Evolutionary conservation across 2,113 vertebrate species (phyloP), one percentile per base, ranked within the genome.

Genomic region (rat (Rattus norvegicus)): DNA sequence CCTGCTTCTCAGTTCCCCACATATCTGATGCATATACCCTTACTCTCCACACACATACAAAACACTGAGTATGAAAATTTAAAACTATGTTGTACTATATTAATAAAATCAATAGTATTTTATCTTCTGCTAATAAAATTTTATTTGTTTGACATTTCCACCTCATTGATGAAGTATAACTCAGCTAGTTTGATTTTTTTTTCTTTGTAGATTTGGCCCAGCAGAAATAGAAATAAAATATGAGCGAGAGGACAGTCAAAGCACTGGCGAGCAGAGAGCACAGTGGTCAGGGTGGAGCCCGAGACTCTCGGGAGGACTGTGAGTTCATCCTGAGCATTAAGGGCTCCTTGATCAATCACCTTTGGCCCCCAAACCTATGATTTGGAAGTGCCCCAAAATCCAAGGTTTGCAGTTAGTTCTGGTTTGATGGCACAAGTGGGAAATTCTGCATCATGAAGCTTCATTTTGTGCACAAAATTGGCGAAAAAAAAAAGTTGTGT

Each of bases 161-260:
- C 56, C 11, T 7, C 13, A 61, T 13, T 43, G n/a, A 43, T 43
- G 36, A 84, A 28, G 43, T 24, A 43, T 24, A 61, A 52, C 19
- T 43, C 52, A 7, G 76, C 88, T 54, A 59, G 20, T 88, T 93
- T 63, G 28, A 49, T 33, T 67, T 86, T 81, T 70, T 87, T 54
- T 83, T 26, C 36, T 17, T 4, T 63, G 56, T 28, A 43, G 56
- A 84, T 43, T 84, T 30, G 24, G 54, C 26, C 61, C n/a, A 70
- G 54, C 26, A 88, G 70, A 91, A 70, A 93, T 17, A 91, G 54
- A 61, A 73, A 80, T 72, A 85, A 87, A 91, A 88, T 70, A 28
- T n/a, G 33, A 70, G 33, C 30, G 0, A 89, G 26, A 26, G 26
- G 20, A 33, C 69, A 88, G 47, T 19, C 13, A 73, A 54, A 47